Conservation (phyloP, 2,113 vertebrate species). For the Apteryx mantelli region DNA sequence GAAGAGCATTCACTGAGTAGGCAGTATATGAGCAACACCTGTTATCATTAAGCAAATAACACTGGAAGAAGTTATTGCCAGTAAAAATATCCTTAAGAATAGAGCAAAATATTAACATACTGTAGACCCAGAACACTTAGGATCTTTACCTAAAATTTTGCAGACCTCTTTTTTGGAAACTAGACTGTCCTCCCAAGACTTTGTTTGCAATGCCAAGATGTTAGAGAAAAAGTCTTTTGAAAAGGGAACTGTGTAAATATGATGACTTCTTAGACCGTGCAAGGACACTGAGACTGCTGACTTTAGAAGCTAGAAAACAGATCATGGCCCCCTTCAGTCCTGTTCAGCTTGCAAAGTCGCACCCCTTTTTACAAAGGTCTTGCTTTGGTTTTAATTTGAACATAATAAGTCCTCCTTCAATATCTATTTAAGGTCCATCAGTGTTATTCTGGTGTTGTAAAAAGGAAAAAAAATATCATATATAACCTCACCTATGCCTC, state of each 20-base stretch:
- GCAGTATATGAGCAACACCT: conserved; percentile 1
- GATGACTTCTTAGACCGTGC: background rate
- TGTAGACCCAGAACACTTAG: background rate
- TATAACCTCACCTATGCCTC: background rate
- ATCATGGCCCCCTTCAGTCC: background rate
- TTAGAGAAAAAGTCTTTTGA: background rate
- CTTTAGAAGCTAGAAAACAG: background rate
- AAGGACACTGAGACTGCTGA: background rate
- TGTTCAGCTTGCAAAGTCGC: background rate
- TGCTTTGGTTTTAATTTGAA: background rate
- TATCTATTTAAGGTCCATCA: background rate
- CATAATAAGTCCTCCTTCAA: background rate
- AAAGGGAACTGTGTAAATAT: background rate
- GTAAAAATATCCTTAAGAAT: background rate
- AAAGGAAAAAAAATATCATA: background rate
- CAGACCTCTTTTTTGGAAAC: background rate
- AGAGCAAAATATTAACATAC: background rate
- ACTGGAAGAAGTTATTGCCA: background rate
- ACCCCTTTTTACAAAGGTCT: background rate
- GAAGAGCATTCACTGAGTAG: background rate
- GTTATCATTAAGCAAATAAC: background rate
- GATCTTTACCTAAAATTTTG: background rate
- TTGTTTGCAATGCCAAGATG: fast-evolving
- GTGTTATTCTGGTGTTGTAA: background rate
- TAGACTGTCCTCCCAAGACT: background rate